These are phyloP conservation scores for Zaprionus vittiger DNA, from an alignment of 1,140 invertebrate species.

Conservation along the genomic window DNA sequence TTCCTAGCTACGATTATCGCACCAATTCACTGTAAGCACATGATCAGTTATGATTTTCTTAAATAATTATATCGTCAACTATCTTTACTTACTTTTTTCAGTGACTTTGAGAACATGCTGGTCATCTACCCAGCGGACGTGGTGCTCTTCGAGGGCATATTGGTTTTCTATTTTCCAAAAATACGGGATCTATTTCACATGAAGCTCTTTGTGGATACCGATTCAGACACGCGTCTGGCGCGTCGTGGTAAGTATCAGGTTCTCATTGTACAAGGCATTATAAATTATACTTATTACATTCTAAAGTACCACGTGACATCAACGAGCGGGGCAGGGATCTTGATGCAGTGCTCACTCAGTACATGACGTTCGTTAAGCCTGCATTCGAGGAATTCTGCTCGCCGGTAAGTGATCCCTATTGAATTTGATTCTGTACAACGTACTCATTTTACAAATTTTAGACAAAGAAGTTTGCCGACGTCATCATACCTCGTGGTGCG, in stretches of 20 bases:
- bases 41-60: neutral
- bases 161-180: slow-evolving; percentile 98
- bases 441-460: slow-evolving; percentile 74
- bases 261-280: neutral
- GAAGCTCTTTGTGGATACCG: slow-evolving; percentile 99
- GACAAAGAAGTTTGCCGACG: slow-evolving; percentile 99
- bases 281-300: slow-evolving; percentile 26
- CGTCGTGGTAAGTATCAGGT: slow-evolving; percentile 90
- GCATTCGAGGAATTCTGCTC: slow-evolving; percentile 99
- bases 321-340: slow-evolving; percentile 96
- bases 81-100: slow-evolving; percentile 80
- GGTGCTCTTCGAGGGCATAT: slow-evolving; percentile 98
- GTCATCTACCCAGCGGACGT: slow-evolving; percentile 99
- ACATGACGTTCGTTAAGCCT: slow-evolving; percentile 98
- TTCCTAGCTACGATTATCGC: slow-evolving; percentile 96
- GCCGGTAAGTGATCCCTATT: slow-evolving; percentile 88
- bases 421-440: neutral
- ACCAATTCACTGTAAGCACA: slow-evolving; percentile 90
- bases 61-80: neutral
- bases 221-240: slow-evolving; percentile 98
- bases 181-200: slow-evolving; percentile 98
- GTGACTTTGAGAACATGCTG: slow-evolving; percentile 89
- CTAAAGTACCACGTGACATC: slow-evolving; percentile 95
- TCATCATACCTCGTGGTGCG: slow-evolving; percentile 98
- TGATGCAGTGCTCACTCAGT: slow-evolving; percentile 97